phyloP scores from a whole-genome alignment of 2,888 invertebrate species.

The Orthosia cruda region DNA sequence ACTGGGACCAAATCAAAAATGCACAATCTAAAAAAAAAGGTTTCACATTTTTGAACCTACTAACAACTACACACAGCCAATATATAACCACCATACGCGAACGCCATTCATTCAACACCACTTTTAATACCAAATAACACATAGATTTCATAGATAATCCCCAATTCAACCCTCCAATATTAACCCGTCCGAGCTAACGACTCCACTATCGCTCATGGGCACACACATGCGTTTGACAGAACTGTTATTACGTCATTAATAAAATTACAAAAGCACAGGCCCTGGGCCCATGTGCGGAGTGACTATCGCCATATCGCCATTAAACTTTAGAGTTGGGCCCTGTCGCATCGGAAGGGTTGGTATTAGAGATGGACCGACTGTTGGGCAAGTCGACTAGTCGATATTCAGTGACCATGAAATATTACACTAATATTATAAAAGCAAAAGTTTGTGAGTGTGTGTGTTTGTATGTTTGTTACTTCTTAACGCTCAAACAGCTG shows the following conservation, averaged over 20 bases:
- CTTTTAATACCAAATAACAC: constrained; percentile 75
- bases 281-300: constrained; percentile 88
- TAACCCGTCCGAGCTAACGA: constrained; percentile 90
- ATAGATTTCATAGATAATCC: constrained; percentile 86
- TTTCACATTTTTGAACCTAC: not conserved
- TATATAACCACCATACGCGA: constrained; percentile 27
- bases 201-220: constrained; percentile 91
- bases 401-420: not conserved
- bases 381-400: not conserved
- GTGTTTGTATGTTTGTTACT: too few species aligned
- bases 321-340: constrained; percentile 81
- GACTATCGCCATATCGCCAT: constrained; percentile 72
- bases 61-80: not conserved
- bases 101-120: constrained; percentile 57
- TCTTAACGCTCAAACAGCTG: too few species aligned
- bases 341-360: constrained; percentile 80
- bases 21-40: constrained; percentile 13
- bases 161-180: constrained; percentile 87
- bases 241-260: constrained; percentile 92
- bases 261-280: constrained; percentile 91
- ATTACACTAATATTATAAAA: too few species aligned
- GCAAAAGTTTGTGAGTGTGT: too few species aligned
- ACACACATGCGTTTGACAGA: constrained; percentile 91
- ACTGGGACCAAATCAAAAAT: too few species aligned
- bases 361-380: constrained; percentile 36